Percentiles rank a stretch among this genome's conserved stretches.
Evolutionary conservation across 1,140 invertebrate species (phyloP).

Genomic region (Triops longicaudatus): DNA sequence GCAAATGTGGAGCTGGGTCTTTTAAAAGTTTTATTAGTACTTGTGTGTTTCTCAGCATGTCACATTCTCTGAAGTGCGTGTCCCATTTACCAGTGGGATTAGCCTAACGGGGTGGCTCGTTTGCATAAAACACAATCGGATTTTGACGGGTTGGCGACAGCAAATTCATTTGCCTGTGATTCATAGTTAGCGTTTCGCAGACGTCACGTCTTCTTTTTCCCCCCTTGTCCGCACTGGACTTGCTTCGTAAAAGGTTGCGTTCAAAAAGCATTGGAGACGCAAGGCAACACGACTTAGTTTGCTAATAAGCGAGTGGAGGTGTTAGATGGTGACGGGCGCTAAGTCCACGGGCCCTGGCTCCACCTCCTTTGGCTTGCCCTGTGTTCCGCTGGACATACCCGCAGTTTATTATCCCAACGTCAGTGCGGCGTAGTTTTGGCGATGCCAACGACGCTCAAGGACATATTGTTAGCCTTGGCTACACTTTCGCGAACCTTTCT

Average conservation of each 20-base stretch:
- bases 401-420: constrained; percentile 1
- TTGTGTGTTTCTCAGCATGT: not conserved
- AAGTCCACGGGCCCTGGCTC: not conserved
- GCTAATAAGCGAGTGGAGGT: constrained; percentile 7
- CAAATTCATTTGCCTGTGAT: not conserved
- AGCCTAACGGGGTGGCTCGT: not conserved
- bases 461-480: not conserved
- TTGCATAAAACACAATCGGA: not conserved
- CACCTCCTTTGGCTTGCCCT: not conserved
- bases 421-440: constrained; percentile 6
- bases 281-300: not conserved
- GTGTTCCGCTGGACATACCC: not conserved
- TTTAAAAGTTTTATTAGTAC: not conserved
- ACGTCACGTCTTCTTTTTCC: not conserved
- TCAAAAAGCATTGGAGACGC: not conserved
- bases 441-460: not conserved
- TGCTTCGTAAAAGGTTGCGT: not conserved
- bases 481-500: not conserved
- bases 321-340: not conserved
- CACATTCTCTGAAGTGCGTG: not conserved
- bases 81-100: not conserved
- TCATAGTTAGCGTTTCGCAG: not conserved
- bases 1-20: constrained; percentile 4
- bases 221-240: not conserved
- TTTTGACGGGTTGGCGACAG: too few species aligned